phyloP scores from a whole-genome alignment of 2,113 vertebrate genomes.

The Marcusenius ussheri region DNA sequence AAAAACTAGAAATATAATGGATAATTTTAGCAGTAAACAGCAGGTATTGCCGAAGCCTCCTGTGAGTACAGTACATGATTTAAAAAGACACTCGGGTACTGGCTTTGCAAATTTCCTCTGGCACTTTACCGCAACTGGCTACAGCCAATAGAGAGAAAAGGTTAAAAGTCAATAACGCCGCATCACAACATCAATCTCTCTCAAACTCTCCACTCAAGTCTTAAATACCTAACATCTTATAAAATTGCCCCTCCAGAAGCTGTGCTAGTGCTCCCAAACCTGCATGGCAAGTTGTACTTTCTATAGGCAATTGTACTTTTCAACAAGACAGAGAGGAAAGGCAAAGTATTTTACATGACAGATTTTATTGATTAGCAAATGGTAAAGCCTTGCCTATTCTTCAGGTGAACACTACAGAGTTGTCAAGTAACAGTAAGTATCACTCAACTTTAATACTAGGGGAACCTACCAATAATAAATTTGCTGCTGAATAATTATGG shows the following conservation, averaged over 20 bases:
- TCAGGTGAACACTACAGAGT: too few relatives aligned
- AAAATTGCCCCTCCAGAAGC: conserved; percentile 46
- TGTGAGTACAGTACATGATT: conserved; percentile 43
- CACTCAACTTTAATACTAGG: neutral
- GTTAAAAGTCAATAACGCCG: conserved; percentile 64
- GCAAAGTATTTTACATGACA: neutral
- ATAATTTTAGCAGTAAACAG: conserved; percentile 47
- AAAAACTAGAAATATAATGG: conserved; percentile 39
- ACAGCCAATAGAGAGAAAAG: conserved; percentile 44
- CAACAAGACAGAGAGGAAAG: neutral
- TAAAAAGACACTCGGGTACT: conserved; percentile 49
- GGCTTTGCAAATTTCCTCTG: conserved; percentile 56
- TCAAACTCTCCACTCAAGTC: conserved; percentile 49
- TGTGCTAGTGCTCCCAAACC: conserved; percentile 22
- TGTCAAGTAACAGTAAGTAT: neutral
- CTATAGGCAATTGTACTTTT: neutral
- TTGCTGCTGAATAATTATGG: neutral
- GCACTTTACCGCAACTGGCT: conserved; percentile 51
- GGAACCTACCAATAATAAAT: neutral
- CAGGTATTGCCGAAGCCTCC: conserved; percentile 44
- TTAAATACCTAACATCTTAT: conserved; percentile 56
- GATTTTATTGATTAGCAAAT: neutral
- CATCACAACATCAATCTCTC: conserved; percentile 62
- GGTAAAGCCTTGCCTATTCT: neutral
- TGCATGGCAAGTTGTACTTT: conserved; percentile 13